Base-by-base conservation (phyloP, 2,113 vertebrate species). In the Naja naja region DNA sequence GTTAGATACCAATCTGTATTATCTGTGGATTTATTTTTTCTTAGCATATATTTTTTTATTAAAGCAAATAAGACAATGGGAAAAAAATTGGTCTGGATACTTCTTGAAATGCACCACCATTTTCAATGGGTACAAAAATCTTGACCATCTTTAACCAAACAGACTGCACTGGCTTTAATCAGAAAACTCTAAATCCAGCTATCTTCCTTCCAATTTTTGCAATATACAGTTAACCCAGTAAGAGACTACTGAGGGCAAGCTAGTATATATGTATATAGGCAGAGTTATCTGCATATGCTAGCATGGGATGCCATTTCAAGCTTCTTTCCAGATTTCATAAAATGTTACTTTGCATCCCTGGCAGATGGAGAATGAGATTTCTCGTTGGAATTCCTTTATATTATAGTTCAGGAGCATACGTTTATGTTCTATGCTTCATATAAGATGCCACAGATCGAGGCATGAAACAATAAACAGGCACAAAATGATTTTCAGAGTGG, bases 401-500 rank as follows among this genome's bases (percentile, higher is more conserved):
- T 60, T 60, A 64, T 60, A 12, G 2, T 85, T 47, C 53, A 1
- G 18, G 2, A 85, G 22, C 22, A 54, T 11, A 39, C 8, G 20
- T 81, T 81, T 81, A 81, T 22, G 18, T 81, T 43, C 34, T 81
- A 4, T 22, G 74, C 34, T 81, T 43, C 74, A 81, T 43, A 81
- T 81, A 53, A 52, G 27, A n/a, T 88, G 27, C 49, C 27, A 53
- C 52, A 88, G 87, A 88, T 53, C 47, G 20, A 53, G 49, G 52
- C 85, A 74, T 23, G 0, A 91, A 64, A 94, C 7, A 81, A 81
- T 81, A 20, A 88, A 88, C 16, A 23, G 11, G 7, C 53, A 94
- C 85, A 5, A 89, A 3, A 1, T 1, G 0, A 85, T 96, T 90
- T 81, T 20, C 34, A 81, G 34, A 56, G 69, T 96, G 94, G 52